phyloP scores from a whole-genome alignment of 2,888 invertebrate species.

The Synergus itoensis region DNA sequence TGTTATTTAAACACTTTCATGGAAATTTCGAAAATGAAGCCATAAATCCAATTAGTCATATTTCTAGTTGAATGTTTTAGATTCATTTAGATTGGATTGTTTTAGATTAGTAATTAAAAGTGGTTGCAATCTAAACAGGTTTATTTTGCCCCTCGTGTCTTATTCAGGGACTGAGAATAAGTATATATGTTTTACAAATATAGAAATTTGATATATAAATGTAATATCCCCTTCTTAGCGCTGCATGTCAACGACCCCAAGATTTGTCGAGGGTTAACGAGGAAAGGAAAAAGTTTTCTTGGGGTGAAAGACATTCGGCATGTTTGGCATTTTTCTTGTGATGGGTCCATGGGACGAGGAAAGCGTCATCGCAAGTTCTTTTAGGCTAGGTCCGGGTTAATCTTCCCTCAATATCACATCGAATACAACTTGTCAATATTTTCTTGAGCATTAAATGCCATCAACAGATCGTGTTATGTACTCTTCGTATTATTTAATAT shows the following conservation, averaged over 20 bases:
- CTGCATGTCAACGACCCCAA: conserved; percentile 65
- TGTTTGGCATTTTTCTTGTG: conserved; percentile 65
- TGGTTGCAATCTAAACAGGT: not conserved
- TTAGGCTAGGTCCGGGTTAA: conserved; percentile 55
- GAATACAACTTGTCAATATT: not conserved
- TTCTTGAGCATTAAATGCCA: not conserved
- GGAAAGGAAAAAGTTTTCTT: conserved; percentile 49
- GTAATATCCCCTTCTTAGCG: conserved; percentile 57
- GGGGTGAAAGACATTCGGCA: conserved; percentile 52
- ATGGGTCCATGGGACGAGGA: conserved; percentile 47
- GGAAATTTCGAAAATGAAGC: not conserved
- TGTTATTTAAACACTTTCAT: not conserved
- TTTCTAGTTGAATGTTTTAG: not conserved
- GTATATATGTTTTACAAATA: not conserved
- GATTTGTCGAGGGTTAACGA: conserved; percentile 58
- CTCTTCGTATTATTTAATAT: too few species aligned
- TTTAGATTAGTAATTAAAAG: not conserved
- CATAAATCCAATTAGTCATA: not conserved
- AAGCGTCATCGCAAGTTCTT: conserved; percentile 43
- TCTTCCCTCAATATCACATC: conserved; percentile 9
- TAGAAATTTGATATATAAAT: conserved; percentile 14
- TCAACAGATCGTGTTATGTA: too few species aligned
- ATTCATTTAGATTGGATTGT: not conserved
- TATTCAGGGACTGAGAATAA: not conserved
- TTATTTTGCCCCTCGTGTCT: not conserved